Percentiles rank a stretch among this genome's conserved stretches.
phyloP scores from a whole-genome alignment of 1,140 invertebrate species.

The Euschistus heros region DNA sequence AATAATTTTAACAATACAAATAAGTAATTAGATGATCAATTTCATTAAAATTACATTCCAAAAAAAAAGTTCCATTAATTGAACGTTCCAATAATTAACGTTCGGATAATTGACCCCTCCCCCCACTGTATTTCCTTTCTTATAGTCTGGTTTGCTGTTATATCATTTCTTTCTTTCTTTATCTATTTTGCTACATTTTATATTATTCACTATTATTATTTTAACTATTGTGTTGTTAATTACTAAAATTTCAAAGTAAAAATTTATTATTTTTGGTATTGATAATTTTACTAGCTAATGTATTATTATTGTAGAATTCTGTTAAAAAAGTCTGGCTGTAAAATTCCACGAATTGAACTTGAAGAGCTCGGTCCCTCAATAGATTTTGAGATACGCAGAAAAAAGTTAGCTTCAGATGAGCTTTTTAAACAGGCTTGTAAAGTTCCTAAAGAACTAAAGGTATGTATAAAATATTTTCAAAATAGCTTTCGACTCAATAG shows the following conservation, averaged over 20 bases:
- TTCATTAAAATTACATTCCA: no score
- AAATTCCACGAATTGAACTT: conserved; percentile 79
- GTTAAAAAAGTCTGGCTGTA: conserved; percentile 83
- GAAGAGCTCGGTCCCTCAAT: conserved; percentile 91
- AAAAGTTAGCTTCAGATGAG: conserved; percentile 80
- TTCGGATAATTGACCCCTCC: no score
- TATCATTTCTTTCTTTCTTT: no score
- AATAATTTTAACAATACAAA: no score
- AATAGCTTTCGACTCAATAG: no score
- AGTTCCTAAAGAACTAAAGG: conserved; percentile 72
- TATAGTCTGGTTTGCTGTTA: no score
- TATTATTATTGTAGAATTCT: conserved; percentile 48
- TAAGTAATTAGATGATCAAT: no score
- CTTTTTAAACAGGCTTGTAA: conserved; percentile 78
- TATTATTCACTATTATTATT: not conserved
- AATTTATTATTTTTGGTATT: not conserved
- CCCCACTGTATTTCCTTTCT: no score
- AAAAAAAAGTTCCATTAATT: no score
- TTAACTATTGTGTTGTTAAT: not conserved
- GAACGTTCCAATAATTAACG: no score
- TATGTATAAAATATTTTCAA: conserved; percentile 33
- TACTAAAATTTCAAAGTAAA: no score
- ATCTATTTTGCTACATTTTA: not conserved
- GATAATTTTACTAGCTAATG: not conserved
- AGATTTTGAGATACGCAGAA: conserved; percentile 74